Evolutionary conservation across 2,888 invertebrate genomes (phyloP).

Genomic region (Diaperis boleti): DNA sequence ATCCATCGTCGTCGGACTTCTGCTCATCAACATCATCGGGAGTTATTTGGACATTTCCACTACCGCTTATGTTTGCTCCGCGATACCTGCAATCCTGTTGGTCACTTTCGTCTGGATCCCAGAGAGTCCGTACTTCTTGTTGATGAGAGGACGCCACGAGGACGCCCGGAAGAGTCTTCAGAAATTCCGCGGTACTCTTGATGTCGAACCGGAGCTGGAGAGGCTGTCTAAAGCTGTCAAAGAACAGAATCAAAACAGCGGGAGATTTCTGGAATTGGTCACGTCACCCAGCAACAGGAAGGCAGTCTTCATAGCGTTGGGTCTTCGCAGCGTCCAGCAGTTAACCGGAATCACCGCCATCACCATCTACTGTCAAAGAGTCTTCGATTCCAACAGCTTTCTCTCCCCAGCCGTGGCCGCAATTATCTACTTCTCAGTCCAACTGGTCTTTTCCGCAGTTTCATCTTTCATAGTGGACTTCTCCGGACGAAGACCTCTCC

Average conservation of each 20-base stretch:
- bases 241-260: conserved; percentile 67
- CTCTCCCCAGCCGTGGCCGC: conserved; percentile 62
- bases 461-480: conserved; percentile 72
- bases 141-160: conserved; percentile 63
- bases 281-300: conserved; percentile 71
- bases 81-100: conserved; percentile 66
- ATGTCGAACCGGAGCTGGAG: conserved; percentile 66
- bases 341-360: conserved; percentile 75
- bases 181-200: conserved; percentile 66
- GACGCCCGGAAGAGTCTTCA: conserved; percentile 67
- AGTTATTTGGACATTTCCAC: conserved; percentile 67
- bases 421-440: conserved; percentile 66
- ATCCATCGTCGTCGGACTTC: conserved; percentile 69
- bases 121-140: conserved; percentile 70
- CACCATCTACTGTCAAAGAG: conserved; percentile 72
- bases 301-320: conserved; percentile 74
- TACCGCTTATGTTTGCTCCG: conserved; percentile 67
- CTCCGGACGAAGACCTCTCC: conserved; percentile 69
- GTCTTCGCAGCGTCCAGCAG: conserved; percentile 70
- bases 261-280: conserved; percentile 70
- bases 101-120: conserved; percentile 69
- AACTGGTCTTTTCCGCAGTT: conserved; percentile 70
- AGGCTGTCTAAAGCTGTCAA: conserved; percentile 57
- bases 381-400: conserved; percentile 64
- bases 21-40: conserved; percentile 68